phyloP scores from a whole-genome alignment of 2,797 vertebrate species.

The Mus minutoides region DNA sequence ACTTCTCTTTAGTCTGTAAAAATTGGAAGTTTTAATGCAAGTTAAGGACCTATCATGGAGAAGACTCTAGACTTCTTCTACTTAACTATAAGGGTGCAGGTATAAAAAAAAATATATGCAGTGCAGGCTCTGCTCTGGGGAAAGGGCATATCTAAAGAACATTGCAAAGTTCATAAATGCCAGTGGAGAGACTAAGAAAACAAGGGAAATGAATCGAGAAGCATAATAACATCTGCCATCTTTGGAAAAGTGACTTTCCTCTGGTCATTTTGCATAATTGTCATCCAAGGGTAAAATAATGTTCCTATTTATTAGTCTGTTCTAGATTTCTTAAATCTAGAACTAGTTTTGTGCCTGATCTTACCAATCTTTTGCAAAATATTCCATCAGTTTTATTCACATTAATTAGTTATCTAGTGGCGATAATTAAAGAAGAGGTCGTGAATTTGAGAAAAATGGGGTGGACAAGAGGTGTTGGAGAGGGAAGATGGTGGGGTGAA shows the following conservation, averaged over 20 bases:
- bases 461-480: neutral
- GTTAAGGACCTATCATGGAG: neutral
- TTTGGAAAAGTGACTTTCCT: constrained; percentile 76
- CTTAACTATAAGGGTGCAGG: neutral
- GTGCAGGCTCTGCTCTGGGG: constrained; percentile 14
- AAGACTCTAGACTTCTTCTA: constrained; percentile 1
- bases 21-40: constrained; percentile 13
- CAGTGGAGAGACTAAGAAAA: constrained; percentile 33
- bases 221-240: constrained; percentile 72
- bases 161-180: constrained; percentile 73
- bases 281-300: constrained; percentile 69
- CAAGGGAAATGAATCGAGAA: constrained; percentile 60
- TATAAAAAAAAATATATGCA: neutral
- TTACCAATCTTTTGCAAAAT: constrained; percentile 28
- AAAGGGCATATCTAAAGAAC: constrained; percentile 49
- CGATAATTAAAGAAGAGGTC: neutral
- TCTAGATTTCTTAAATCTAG: constrained; percentile 54
- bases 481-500: neutral
- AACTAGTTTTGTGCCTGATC: constrained; percentile 46
- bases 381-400: constrained; percentile 44
- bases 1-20: constrained; percentile 29
- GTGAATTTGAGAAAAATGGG: neutral
- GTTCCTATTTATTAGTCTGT: constrained; percentile 65
- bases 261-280: constrained; percentile 59
- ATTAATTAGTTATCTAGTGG: neutral